These are phyloP conservation scores for Allacma fusca DNA, from an alignment of 2,888 invertebrate genomes.

Conservation along the genomic window DNA sequence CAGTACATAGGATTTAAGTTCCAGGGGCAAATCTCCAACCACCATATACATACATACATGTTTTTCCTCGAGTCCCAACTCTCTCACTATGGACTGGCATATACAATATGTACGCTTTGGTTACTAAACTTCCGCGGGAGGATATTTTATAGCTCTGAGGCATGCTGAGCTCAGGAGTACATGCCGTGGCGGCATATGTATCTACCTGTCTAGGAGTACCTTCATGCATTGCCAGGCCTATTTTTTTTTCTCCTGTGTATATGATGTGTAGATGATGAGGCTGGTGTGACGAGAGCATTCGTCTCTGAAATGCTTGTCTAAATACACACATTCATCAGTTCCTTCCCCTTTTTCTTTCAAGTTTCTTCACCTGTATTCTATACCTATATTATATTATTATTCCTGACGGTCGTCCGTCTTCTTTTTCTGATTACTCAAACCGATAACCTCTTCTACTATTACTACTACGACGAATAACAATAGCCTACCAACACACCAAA, in stretches of 20 bases:
- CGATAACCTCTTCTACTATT: constrained; percentile 23
- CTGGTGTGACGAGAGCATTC: constrained; percentile 7
- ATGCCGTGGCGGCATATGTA: constrained; percentile 14
- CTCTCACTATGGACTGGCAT: not conserved
- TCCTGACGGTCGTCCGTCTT: constrained; percentile 1
- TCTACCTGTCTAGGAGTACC: not conserved
- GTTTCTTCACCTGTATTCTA: constrained; percentile 44
- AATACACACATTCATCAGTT: constrained; percentile 40
- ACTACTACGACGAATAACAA: not conserved
- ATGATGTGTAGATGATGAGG: not conserved
- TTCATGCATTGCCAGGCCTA: not conserved
- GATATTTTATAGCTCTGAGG: constrained; percentile 16
- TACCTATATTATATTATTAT: constrained; percentile 4
- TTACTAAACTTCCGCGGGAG: constrained; percentile 36
- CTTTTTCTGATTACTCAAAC: constrained; percentile 13
- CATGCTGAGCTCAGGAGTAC: constrained; percentile 1
- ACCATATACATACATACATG: not conserved
- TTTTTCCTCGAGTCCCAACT: not conserved
- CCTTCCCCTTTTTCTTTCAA: constrained; percentile 35
- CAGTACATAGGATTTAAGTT: constrained; percentile 8
- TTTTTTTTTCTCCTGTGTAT: too few relatives aligned
- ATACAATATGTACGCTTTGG: not conserved
- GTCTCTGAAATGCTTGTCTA: constrained; percentile 13
- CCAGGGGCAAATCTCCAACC: constrained; percentile 29
- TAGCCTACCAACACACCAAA: constrained; percentile 10